Base-by-base conservation (phyloP, 2,113 vertebrate species). In the Sceloporus undulatus region DNA sequence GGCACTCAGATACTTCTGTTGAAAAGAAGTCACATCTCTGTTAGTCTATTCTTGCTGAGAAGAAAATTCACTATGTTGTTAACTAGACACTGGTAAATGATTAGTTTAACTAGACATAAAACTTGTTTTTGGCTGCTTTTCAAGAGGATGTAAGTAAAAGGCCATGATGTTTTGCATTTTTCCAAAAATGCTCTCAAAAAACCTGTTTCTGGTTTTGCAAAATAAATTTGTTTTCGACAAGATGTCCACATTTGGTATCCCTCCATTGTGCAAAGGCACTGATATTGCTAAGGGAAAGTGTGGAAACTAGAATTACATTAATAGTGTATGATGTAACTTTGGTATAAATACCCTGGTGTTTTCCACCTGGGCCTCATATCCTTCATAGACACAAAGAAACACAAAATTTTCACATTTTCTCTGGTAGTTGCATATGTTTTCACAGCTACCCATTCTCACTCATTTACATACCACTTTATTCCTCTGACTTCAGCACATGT, bases 141-240 rank as follows among this genome's bases (percentile, higher is more conserved):
- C 8, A 29, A 76, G 73, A 74, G 81, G 62, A 62, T 84, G 54
- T 83, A 79, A 89, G 42, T 83, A 88, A 87, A 86, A 76, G 89
- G 74, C 91, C 9, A 10, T 25, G 19, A 65, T 38, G n/a, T 62
- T 92, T 87, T 94, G 79, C 90, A 0, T 86, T 93, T 78, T 85
- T 91, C 91, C 29, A 89, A 79, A 68, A 74, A 89, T 82, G 81
- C 91, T 94, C 86, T 89, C 70, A 25, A 5, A 87, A 92, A 93
- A 87, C 82, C 71, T 74, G 88, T 92, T 92, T 87, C 95, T 93
- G 65, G 94, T 88, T 87, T 73, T 92, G 88, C 82, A 85, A 95
- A 95, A 94, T 92, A 96, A 97, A 96, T 79, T 27, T 71, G 27
- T 21, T 71, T 71, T 11, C 29, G 68, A 16, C 23, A 34, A 84